Base-by-base conservation (phyloP, 2,797 vertebrate species). In the Rhinophrynus dorsalis region DNA sequence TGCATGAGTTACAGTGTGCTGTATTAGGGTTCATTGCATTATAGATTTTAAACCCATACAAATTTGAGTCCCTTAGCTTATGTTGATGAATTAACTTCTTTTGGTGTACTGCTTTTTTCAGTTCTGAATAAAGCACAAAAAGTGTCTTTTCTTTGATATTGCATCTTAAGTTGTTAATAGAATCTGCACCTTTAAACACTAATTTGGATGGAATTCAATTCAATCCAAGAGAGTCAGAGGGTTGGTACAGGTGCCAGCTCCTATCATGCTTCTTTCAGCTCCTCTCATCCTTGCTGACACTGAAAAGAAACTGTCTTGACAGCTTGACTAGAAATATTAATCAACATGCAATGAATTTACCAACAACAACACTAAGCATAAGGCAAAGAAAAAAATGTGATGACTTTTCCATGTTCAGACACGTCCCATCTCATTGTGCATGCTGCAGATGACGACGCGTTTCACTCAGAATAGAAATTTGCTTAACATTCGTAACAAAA, bases 301-400 rank as follows among this genome's bases (percentile, higher is more conserved):
- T 48, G 21, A 47, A 35, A 33, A 33, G 30, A 67, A 67, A 23
- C 48, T 3, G 2, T 27, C 21, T 13, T 63, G 51, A 55, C 35
- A 54, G 37, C 35, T 55, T 55, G 64, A 64, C 47, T 35, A 51
- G 30, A 64, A 67, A 67, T 57, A 57, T 67, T 67, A 67, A 67
- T 67, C 52, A 67, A 29, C 40, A 37, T 47, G 29, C 52, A 23
- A 10, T 18, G 42, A 48, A 48, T 67, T 57, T 48, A 57, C 29
- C 35, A 66, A 44, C 63, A 55, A 44, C 37, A 30, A 24, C 26
- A 20, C 26, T 23, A 55, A 54, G 26, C 18, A 32, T 66, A 55
- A 11, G 51, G 33, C 24, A n/a, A 44, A 12, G 24, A 2, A 26
- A 18, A 40, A 35, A 58, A 52, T 2, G 13, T 42, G 50, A 26